Evolutionary conservation across 2,113 vertebrate genomes (phyloP).

Genomic region (Mesocricetus auratus): DNA sequence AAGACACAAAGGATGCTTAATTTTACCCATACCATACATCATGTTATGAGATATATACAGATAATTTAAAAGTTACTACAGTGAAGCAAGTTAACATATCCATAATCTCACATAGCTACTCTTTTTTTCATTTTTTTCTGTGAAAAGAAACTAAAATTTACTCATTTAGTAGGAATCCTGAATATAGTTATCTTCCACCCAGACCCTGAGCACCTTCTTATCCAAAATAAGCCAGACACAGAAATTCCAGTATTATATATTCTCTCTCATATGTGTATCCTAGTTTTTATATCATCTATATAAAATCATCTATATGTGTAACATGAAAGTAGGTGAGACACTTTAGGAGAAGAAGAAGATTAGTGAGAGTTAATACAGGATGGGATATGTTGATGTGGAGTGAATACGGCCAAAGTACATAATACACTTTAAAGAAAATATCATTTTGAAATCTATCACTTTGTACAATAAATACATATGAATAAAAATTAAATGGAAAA

Average conservation of each 20-base stretch:
- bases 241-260: neutral
- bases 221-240: neutral
- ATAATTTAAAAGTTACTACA: neutral
- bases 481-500: neutral
- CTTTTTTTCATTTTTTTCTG: neutral
- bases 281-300: neutral
- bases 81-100: neutral
- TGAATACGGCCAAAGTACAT: neutral
- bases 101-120: neutral
- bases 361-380: neutral
- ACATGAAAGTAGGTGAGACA: neutral
- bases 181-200: neutral
- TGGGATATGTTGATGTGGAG: neutral
- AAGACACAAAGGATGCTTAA: slow-evolving; percentile 40
- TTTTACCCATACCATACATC: neutral
- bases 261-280: neutral
- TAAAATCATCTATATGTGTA: neutral
- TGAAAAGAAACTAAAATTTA: slow-evolving; percentile 1
- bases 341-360: too few species aligned
- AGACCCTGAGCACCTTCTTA: neutral
- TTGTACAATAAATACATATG: neutral
- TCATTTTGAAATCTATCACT: neutral
- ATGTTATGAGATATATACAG: neutral
- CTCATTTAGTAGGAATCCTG: neutral
- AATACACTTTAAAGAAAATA: neutral